phyloP scores from a whole-genome alignment of 2,113 vertebrate genomes.

The Daphoenositta chrysoptera region DNA sequence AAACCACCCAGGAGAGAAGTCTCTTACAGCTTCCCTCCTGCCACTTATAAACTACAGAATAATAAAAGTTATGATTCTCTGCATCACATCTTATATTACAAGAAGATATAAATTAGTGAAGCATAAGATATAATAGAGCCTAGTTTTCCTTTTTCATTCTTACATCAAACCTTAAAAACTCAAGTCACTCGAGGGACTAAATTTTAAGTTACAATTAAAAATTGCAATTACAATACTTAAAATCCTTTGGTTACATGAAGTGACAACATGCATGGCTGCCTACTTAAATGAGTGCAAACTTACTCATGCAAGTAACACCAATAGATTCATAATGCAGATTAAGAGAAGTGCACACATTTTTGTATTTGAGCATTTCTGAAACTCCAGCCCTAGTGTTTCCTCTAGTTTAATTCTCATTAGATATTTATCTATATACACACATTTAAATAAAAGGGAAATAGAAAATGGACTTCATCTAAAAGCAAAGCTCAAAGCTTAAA shows the following conservation, averaged over 20 bases:
- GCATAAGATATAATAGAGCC: background rate
- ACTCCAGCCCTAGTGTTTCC: background rate
- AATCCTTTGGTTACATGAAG: background rate
- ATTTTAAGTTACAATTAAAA: background rate
- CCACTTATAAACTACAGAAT: background rate
- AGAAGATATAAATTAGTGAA: slow-evolving; percentile 25
- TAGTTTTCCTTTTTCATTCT: background rate
- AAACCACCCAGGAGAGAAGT: background rate
- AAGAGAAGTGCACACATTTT: background rate
- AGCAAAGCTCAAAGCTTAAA: background rate
- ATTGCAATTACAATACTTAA: background rate
- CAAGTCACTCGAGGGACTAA: background rate
- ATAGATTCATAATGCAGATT: background rate
- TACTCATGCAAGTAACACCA: background rate
- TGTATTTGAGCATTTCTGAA: background rate
- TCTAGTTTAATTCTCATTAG: slow-evolving; percentile 2
- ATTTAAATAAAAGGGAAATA: slow-evolving; percentile 19
- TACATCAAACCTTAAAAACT: background rate
- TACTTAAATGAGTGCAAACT: background rate
- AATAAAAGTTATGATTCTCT: background rate
- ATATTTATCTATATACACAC: background rate
- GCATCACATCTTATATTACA: background rate
- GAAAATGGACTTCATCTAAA: background rate
- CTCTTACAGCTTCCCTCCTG: background rate
- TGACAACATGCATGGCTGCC: background rate